Evolutionary conservation across 1,140 invertebrate species (phyloP), one percentile per base, ranked within the genome.

Genomic region (Gryllus bimaculatus): DNA sequence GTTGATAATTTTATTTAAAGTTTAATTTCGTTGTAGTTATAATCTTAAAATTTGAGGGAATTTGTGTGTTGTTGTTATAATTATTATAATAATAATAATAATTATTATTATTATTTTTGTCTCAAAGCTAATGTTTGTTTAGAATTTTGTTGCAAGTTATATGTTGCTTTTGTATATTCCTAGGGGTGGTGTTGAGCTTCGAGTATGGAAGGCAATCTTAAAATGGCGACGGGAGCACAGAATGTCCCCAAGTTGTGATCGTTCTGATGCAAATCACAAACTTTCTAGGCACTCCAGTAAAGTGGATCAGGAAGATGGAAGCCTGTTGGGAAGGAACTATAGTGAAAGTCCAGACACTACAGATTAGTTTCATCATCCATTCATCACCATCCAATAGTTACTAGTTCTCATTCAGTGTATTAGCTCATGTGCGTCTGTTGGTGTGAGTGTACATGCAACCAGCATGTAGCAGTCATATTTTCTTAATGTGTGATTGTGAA

Each of bases 111-210:
- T 78, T 77, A 73, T 48, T 74, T 80, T 73, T 73, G 10, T 80
- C 47, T 6, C 15, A 15, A 26, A 66, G 75, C 78, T 76, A 73
- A 66, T 82, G 76, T 3, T 76, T 81, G 78, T 82, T 76, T 49
- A 20, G 48, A 73, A 66, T 80, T 81, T 77, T 12, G 75, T 77
- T 73, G 13, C 26, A 39, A 39, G 26, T 39, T 39, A 39, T 5
- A 39, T 39, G 26, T 39, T 39, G 26, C 26, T 39, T 39, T 39
- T 39, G 26, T 39, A 39, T 39, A 18, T 74, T 83, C 85, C 73
- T 81, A 90, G 89, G 79, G 89, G 90, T 39, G 90, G 90, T 77
- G 84, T 88, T 10, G 89, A 90, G 84, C 82, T 91, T 13, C 87
- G 87, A 80, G 87, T 91, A 82, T 91, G 90, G 90, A 88, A 87